Evolutionary conservation across 2,888 invertebrate genomes (phyloP), one percentile per base, ranked within the genome.

Genomic region (Chouioia cunea): DNA sequence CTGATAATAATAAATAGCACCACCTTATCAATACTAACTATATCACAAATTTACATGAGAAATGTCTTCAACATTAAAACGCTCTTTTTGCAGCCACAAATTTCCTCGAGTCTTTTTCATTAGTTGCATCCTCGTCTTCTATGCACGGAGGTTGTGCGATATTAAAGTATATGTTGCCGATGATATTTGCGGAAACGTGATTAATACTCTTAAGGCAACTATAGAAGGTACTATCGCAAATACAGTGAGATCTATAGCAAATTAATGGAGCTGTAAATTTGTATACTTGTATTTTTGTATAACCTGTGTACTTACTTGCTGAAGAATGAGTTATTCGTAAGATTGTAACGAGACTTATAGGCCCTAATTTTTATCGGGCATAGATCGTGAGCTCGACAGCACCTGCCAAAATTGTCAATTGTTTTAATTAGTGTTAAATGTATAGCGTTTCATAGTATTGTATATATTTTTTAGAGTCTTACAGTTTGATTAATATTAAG

Each of bases 381-480:
- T 63, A 96, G 89, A 87, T 97, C 97, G 84, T 97, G 97, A 16
- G 92, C 92, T 71, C 96, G 89, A 86, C 97, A 97, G 85, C 97
- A 97, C 77, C 86, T 86, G 79, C 2, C 71, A 70, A 58, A 46
- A 52, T 56, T 67, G 15, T 47, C 36, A 15, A 48, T 48, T 6
- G 27, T 27, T 27, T 27, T 3, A 36, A 36, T 1, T 36, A 10
- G 12, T 36, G 6, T 27, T 3, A 27, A 27, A 14, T 18, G 27
- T 18, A 6, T 36, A 18, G 23, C 1, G 22, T 58, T 14, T 23
- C 16, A 27, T 36, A 44, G 3, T 36, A 60, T 36, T 27, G 59
- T 44, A 27, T 54, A 54, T 43, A 14, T 54, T 15, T 10, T 8
- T 53, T 36, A 6, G 1, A 6, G 36, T 8, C 4, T 12, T 10